Evolutionary conservation across 1,140 invertebrate genomes (phyloP).

Genomic region (Heliconius hermathena): DNA sequence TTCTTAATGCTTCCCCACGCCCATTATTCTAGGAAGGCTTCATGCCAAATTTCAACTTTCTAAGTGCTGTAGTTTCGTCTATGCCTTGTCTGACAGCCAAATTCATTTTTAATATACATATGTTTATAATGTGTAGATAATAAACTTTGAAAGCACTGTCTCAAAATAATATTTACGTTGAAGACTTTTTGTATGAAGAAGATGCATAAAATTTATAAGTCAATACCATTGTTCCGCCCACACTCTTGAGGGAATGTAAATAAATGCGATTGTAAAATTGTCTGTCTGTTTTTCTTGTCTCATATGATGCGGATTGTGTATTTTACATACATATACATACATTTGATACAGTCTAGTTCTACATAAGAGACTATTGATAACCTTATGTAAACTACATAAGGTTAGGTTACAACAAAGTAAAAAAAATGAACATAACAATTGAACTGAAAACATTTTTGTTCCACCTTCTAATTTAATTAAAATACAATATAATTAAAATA

Average conservation of each 20-base stretch:
- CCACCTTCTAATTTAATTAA: not conserved
- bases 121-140: not conserved
- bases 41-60: not conserved
- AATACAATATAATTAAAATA: conserved; percentile 6
- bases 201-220: conserved; percentile 18
- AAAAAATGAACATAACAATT: too few species aligned
- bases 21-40: not conserved
- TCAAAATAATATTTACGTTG: conserved; percentile 21
- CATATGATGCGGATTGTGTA: conserved; percentile 13
- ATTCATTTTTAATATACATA: not conserved
- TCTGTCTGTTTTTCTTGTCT: conserved; percentile 29
- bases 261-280: conserved; percentile 33
- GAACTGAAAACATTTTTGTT: not conserved
- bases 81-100: too few species aligned
- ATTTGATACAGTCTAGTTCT: too few species aligned
- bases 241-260: conserved; percentile 21
- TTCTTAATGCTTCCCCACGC: too few species aligned
- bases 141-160: not conserved
- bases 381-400: too few species aligned
- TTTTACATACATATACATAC: too few species aligned
- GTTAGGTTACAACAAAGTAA: too few species aligned
- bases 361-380: too few species aligned
- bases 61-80: not conserved
- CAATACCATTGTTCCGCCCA: conserved; percentile 38
- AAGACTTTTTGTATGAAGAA: conserved; percentile 16